phyloP scores from a whole-genome alignment of 2,888 invertebrate species.

The Patella depressa region DNA sequence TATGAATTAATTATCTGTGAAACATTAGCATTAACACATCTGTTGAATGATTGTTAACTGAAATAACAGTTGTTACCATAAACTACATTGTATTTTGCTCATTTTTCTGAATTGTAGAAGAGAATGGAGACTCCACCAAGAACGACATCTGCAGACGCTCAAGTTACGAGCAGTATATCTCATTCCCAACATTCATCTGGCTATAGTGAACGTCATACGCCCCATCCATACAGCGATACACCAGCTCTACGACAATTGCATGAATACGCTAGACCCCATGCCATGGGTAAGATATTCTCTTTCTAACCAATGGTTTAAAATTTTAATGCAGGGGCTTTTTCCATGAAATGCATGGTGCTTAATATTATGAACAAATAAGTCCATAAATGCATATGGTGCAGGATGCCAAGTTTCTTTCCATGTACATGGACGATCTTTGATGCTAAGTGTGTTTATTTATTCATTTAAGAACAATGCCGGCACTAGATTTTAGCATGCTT shows the following conservation, averaged over 20 bases:
- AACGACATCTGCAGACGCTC: slow-evolving; percentile 59
- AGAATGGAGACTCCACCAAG: slow-evolving; percentile 52
- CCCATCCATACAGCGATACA: slow-evolving; percentile 83
- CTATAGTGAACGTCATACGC: slow-evolving; percentile 59
- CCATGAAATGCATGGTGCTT: neutral
- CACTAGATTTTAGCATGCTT: too few relatives aligned
- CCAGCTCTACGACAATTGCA: slow-evolving; percentile 90
- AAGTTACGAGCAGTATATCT: slow-evolving; percentile 52
- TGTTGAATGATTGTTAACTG: too few relatives aligned
- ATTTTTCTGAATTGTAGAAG: slow-evolving; percentile 27
- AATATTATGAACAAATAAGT: too few relatives aligned
- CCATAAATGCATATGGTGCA: too few relatives aligned
- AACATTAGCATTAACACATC: too few relatives aligned
- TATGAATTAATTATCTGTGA: too few relatives aligned
- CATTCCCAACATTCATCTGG: slow-evolving; percentile 39
- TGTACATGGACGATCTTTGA: too few relatives aligned
- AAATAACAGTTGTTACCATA: neutral
- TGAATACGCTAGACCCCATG: slow-evolving; percentile 95
- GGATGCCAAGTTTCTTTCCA: too few relatives aligned
- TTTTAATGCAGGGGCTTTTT: too few relatives aligned
- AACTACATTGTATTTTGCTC: neutral
- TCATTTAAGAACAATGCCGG: too few relatives aligned
- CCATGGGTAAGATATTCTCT: slow-evolving; percentile 44
- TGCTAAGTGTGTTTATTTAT: too few relatives aligned
- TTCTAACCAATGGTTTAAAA: too few relatives aligned